Evolutionary conservation across 2,888 invertebrate genomes (phyloP), one percentile per base, ranked within the genome.

Genomic region (Leptinotarsa tumamoca): DNA sequence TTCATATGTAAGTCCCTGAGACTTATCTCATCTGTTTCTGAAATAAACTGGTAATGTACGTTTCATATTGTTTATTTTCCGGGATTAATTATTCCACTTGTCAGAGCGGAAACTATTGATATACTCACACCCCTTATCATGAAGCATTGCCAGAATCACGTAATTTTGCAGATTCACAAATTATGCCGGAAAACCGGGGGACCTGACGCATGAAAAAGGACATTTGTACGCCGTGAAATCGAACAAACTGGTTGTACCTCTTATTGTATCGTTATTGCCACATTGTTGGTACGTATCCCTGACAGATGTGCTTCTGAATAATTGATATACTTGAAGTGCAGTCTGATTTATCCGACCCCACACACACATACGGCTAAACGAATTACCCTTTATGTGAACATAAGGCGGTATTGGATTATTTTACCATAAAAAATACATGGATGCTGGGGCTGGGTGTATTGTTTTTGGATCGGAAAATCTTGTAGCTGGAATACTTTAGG

Each of bases 241-340:
- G 79, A 75, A 81, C 80, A 81, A 82, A 82, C 81, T 83, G 83
- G 79, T 81, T 81, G 80, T 82, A 83, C 81, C 81, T 78, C 80
- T 82, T 79, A 82, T 84, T 84, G 82, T 82, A 78, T 83, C 77
- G 79, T 79, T 80, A 80, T 80, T 79, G 79, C 80, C 79, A 73
- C 79, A 81, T 83, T 82, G 81, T 81, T 75, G 79, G 75, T 81
- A 81, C 81, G 85, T 86, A 85, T 86, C 84, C 83, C 83, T 83
- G 86, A 86, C 88, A 87, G 87, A 87, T 88, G 88, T 84, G 86
- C 80, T 81, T 74, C 80, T 87, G 86, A 86, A 87, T 87, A 87
- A 88, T 88, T 88, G 88, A 86, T 87, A 83, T 81, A 83, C 82
- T 83, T 83, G 83, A 85, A 86, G 86, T 85, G 84, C 85, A 84